phyloP scores from a whole-genome alignment of 92 coral and sea anemone species.

The Porites lobata region DNA sequence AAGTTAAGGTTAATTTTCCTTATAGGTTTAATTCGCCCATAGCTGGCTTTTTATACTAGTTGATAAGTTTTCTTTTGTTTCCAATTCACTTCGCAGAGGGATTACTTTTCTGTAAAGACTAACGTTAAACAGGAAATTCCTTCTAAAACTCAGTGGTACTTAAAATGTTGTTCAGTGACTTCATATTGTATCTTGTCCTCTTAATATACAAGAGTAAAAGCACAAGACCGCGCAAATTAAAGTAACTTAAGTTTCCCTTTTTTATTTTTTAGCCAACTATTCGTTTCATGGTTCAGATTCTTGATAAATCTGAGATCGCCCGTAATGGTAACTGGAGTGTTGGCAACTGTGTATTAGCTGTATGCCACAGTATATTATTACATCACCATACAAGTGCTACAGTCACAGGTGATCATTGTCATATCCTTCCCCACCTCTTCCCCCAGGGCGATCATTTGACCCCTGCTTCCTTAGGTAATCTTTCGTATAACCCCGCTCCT shows the following conservation, averaged over 20 bases:
- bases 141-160: too few relatives aligned
- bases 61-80: too few relatives aligned
- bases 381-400: constrained; percentile 84
- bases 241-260: background rate
- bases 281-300: constrained; percentile 83
- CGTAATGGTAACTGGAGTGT: constrained; percentile 79
- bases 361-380: constrained; percentile 91
- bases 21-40: too few relatives aligned
- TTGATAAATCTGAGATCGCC: constrained; percentile 75
- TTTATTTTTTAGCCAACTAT: constrained; percentile 77
- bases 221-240: background rate
- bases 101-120: too few relatives aligned
- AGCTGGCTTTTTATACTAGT: too few relatives aligned
- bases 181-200: background rate
- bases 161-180: background rate
- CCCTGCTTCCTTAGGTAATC: too few relatives aligned
- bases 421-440: too few relatives aligned
- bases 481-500: too few relatives aligned
- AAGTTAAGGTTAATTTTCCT: too few relatives aligned
- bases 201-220: background rate
- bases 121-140: too few relatives aligned
- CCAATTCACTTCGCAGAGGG: too few relatives aligned
- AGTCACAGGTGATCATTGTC: constrained; percentile 2
- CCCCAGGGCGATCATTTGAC: background rate
- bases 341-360: constrained; percentile 93